Evolutionary conservation across 2,888 invertebrate genomes (phyloP).

Genomic region (Malacosoma neustria): DNA sequence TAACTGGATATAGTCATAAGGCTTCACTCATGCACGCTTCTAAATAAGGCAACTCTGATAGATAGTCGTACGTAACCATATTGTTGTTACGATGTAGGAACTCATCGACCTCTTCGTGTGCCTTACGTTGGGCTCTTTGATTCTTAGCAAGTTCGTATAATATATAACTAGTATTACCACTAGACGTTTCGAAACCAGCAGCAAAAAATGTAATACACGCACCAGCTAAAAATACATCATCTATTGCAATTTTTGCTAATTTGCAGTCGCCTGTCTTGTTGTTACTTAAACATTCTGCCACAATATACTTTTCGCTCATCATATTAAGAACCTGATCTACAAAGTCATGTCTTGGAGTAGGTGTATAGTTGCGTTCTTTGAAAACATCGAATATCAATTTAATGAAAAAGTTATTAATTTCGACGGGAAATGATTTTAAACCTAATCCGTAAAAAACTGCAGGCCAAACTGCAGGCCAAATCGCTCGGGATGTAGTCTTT

Average conservation of each 20-base stretch:
- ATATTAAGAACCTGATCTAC: conserved; percentile 37
- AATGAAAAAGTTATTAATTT: conserved; percentile 28
- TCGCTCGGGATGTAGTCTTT: conserved; percentile 21
- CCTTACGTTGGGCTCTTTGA: conserved; percentile 22
- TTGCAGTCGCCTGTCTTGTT: conserved; percentile 20
- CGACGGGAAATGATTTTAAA: conserved; percentile 22
- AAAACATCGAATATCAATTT: conserved; percentile 27
- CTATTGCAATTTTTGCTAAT: conserved; percentile 30
- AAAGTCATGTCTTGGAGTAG: conserved; percentile 35
- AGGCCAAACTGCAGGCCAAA: conserved; percentile 46
- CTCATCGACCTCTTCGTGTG: conserved; percentile 29
- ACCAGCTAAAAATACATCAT: conserved; percentile 56
- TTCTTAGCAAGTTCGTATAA: conserved; percentile 38
- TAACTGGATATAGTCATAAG: conserved; percentile 41
- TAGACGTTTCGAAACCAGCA: conserved; percentile 43
- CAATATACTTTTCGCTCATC: conserved; percentile 24
- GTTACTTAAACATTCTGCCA: conserved; percentile 33
- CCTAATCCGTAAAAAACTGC: conserved; percentile 35
- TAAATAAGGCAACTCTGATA: conserved; percentile 28
- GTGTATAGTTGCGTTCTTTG: conserved; percentile 25
- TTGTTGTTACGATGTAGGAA: conserved; percentile 26
- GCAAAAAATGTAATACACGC: conserved; percentile 68
- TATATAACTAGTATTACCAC: conserved; percentile 25
- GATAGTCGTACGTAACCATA: conserved; percentile 26
- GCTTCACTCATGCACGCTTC: conserved; percentile 39